Evolutionary conservation across 2,113 vertebrate genomes (phyloP), one percentile per base, ranked within the genome.

Genomic region (Thunnus maccoyii): DNA sequence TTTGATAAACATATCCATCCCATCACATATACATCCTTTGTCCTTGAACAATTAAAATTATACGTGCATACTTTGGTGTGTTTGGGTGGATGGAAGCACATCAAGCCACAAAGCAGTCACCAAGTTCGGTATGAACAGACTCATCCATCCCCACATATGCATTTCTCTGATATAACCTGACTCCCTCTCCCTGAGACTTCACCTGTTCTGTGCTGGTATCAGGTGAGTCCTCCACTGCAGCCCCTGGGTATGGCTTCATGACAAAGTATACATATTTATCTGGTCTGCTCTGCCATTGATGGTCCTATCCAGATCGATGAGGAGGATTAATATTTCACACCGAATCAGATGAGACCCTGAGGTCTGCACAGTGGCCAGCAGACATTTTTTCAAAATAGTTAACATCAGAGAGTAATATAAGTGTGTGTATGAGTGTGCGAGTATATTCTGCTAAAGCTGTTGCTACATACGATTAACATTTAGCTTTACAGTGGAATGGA

Each of bases 301-400:
- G 73, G 80, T 76, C 72, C 50, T 55, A 81, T 84, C 75, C 84
- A 70, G 87, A 91, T 91, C 88, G 65, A 92, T 91, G 79, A 18
- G 78, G 57, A 56, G 64, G 92, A 91, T 92, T 92, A 76, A 83
- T 86, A 81, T 91, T 92, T 91, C 90, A 87, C 78, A 48, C 80
- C 6, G 56, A 83, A 85, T 92, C 71, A 54, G 61, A 78, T 86
- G 78, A 85, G 83, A 72, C 67, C 63, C 70, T n/a, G 62, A 57
- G 60, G 76, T 66, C 76, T 88, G 78, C 66, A 58, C 76, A 82
- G 79, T 22, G 63, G 76, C 72, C 67, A 32, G 60, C 22, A 22
- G 22, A 22, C 22, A 22, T 22, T 22, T 56, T 72, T 2, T 17
- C 41, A 48, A 60, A 25, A 9, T 36, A 16, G 61, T 74, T 62